phyloP scores from a whole-genome alignment of 2,797 vertebrate species.

The Oceanodroma leucorhoa region DNA sequence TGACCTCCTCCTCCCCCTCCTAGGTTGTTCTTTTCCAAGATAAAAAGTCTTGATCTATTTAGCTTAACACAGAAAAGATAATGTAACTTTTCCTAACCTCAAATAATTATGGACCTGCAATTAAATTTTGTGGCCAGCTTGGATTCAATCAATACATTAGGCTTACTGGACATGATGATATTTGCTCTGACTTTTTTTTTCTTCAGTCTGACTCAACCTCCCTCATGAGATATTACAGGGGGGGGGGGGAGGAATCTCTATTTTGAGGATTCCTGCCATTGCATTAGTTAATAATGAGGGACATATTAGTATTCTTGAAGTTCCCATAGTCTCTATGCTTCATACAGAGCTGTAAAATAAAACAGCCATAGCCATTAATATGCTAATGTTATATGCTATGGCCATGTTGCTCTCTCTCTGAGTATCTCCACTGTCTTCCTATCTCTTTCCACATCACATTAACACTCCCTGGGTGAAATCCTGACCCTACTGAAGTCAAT shows the following conservation, averaged over 20 bases:
- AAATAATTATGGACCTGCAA: slow-evolving; percentile 39
- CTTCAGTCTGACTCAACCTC: not conserved
- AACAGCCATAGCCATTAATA: slow-evolving; percentile 55
- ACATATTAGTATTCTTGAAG: slow-evolving; percentile 59
- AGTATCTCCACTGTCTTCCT: slow-evolving; percentile 31
- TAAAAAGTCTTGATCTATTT: slow-evolving; percentile 41
- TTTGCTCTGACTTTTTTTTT: not conserved
- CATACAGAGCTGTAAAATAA: slow-evolving; percentile 64
- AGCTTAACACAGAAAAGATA: slow-evolving; percentile 35
- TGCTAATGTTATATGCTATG: slow-evolving; percentile 64
- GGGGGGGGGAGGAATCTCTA: not conserved
- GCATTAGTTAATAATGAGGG: slow-evolving; percentile 42
- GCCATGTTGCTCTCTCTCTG: slow-evolving; percentile 45
- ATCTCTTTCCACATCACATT: slow-evolving; percentile 47
- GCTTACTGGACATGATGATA: slow-evolving; percentile 15
- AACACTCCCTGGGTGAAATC: slow-evolving; percentile 59
- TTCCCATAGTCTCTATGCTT: slow-evolving; percentile 36
- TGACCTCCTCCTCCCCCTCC: not conserved
- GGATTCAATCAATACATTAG: not conserved
- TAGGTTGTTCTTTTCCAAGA: not conserved
- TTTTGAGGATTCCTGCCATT: not conserved
- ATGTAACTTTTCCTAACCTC: slow-evolving; percentile 40
- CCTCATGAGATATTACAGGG: not conserved
- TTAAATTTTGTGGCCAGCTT: slow-evolving; percentile 37
- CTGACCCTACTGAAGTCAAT: slow-evolving; percentile 59